Percentiles rank a stretch among this genome's conserved stretches.
phyloP scores from a whole-genome alignment of 53 echinoderm and acorn worm species.

The Echinometra lucunter region DNA sequence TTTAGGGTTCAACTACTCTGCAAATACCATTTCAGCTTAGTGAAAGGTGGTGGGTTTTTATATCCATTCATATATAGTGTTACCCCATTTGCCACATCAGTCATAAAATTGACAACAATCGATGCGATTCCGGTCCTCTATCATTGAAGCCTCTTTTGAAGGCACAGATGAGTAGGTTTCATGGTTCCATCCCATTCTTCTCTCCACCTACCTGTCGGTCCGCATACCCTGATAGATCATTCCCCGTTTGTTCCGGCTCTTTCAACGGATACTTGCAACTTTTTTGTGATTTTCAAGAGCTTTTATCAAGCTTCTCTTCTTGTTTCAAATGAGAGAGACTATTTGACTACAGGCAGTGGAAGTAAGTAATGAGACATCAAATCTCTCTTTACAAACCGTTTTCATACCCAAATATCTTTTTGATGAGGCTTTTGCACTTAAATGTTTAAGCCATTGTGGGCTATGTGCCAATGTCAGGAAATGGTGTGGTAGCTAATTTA shows the following conservation, averaged over 20 bases:
- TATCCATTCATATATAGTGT: too few species aligned
- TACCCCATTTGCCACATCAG: conserved; percentile 28
- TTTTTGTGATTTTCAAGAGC: not conserved
- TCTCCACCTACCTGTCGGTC: not conserved
- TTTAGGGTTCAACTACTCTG: not conserved
- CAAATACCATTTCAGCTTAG: not conserved
- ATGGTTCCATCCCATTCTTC: conserved; percentile 7
- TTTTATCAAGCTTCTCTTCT: not conserved
- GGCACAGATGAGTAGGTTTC: conserved; percentile 41
- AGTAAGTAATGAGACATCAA: conserved; percentile 22
- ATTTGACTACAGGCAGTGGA: not conserved
- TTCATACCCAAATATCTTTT: not conserved
- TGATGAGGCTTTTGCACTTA: not conserved
- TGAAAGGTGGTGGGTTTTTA: not conserved
- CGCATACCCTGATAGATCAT: not conserved
- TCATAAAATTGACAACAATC: conserved; percentile 29
- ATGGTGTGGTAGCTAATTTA: not conserved
- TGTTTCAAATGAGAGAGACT: conserved; percentile 5
- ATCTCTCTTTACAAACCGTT: not conserved
- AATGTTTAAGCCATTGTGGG: not conserved
- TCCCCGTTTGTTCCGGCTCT: not conserved
- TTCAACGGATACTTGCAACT: not conserved
- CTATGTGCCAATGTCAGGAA: not conserved
- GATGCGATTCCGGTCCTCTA: conserved; percentile 21
- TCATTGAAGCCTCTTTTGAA: not conserved